phyloP scores from a whole-genome alignment of 2,113 vertebrate genomes.

The Myodes glareolus region DNA sequence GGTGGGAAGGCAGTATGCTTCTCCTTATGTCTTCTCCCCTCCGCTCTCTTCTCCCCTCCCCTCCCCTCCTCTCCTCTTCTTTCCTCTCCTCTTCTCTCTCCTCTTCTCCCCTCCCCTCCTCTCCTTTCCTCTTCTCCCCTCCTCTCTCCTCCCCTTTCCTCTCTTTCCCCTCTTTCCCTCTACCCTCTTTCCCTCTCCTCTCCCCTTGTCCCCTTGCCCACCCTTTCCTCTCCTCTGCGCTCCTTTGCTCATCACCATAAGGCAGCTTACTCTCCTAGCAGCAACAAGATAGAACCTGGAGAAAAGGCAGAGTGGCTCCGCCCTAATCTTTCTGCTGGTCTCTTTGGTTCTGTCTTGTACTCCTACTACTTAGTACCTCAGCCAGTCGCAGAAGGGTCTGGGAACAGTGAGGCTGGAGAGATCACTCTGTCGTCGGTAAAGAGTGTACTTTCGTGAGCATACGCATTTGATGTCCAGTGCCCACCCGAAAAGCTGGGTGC shows the following conservation, averaged over 20 bases:
- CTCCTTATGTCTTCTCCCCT: background rate
- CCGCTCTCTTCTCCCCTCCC: rapidly evolving
- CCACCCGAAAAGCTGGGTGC: background rate
- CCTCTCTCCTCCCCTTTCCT: background rate
- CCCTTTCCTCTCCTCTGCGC: no score
- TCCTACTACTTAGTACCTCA: background rate
- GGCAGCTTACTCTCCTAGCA: background rate
- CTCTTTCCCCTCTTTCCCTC: no score
- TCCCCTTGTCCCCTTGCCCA: rapidly evolving
- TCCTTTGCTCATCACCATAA: background rate
- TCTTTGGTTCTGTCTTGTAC: background rate
- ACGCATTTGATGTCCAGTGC: background rate
- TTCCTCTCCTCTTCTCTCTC: rapidly evolving
- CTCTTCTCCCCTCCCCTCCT: rapidly evolving
- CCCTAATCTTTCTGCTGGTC: background rate
- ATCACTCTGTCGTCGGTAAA: no score
- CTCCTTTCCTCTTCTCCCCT: background rate
- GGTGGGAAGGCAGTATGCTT: background rate
- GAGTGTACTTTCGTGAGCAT: background rate
- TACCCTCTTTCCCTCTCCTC: background rate
- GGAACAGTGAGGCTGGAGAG: background rate
- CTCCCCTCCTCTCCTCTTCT: rapidly evolving
- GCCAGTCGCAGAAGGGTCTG: background rate
- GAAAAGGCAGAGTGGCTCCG: background rate
- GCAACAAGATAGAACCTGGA: background rate